These are phyloP conservation scores for Tenthredo scrophulariae DNA, from an alignment of 2,888 invertebrate species.

Conservation along the genomic window DNA sequence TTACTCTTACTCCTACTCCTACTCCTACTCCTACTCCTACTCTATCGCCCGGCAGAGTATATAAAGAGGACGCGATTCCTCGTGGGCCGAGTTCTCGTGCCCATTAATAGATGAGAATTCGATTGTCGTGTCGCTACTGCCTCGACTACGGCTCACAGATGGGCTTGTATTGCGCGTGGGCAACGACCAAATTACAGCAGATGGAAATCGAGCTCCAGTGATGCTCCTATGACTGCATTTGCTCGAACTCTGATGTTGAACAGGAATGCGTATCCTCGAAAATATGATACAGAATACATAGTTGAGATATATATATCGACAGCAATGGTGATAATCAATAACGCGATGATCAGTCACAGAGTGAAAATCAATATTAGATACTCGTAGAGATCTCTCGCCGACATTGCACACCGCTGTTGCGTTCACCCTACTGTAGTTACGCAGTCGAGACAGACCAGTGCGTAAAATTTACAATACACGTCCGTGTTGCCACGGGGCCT, in stretches of 20 bases:
- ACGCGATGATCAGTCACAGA: neutral
- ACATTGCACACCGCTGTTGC: neutral
- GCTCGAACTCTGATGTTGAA: neutral
- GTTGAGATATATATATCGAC: neutral
- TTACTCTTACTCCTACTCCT: slow-evolving; percentile 3
- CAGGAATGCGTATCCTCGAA: neutral
- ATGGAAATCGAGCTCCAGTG: neutral
- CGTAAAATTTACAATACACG: neutral
- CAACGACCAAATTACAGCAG: neutral
- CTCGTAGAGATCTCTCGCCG: neutral
- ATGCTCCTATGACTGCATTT: neutral
- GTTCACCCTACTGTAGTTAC: slow-evolving; percentile 12
- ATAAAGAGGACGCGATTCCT: slow-evolving; percentile 20
- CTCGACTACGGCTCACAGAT: neutral
- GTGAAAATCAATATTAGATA: slow-evolving; percentile 14
- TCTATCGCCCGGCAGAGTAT: slow-evolving; percentile 3
- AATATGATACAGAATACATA: neutral
- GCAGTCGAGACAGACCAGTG: neutral
- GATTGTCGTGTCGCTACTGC: neutral
- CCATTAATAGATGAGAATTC: neutral
- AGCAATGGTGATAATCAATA: neutral
- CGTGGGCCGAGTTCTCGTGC: neutral
- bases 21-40: neutral
- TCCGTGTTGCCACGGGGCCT: neutral
- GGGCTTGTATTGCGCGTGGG: neutral